Evolutionary conservation across 2,888 invertebrate genomes (phyloP).

Genomic region (Bugulina stolonifera): DNA sequence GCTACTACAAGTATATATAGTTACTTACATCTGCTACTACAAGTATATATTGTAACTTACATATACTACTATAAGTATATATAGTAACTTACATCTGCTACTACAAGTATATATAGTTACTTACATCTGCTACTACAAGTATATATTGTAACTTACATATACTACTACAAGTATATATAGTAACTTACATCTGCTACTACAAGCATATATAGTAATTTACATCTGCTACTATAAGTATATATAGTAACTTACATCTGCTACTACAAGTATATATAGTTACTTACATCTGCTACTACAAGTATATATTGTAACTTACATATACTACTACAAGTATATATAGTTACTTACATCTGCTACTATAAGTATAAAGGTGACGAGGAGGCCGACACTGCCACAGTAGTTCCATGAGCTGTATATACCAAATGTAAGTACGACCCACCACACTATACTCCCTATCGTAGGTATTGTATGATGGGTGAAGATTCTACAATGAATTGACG

Average conservation of each 20-base stretch:
- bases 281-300: constrained; percentile 19
- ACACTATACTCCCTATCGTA: background rate
- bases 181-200: constrained; percentile 21
- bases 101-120: background rate
- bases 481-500: constrained; percentile 12
- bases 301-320: constrained; percentile 14
- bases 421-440: background rate
- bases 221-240: constrained; percentile 16
- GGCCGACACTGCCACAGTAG: constrained; percentile 18
- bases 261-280: background rate
- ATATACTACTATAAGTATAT: constrained; percentile 8
- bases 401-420: constrained; percentile 22
- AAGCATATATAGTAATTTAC: constrained; percentile 2
- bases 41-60: constrained; percentile 15
- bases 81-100: constrained; percentile 25
- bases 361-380: background rate
- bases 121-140: constrained; percentile 19
- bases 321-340: background rate
- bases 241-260: constrained; percentile 25
- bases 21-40: constrained; percentile 21
- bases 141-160: too few relatives aligned
- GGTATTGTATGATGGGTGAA: constrained; percentile 22
- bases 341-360: constrained; percentile 21
- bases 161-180: too few relatives aligned
- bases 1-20: constrained; percentile 9